Evolutionary conservation across 1,140 invertebrate genomes (phyloP), one percentile per base, ranked within the genome.

Genomic region (Caerostris extrusa): DNA sequence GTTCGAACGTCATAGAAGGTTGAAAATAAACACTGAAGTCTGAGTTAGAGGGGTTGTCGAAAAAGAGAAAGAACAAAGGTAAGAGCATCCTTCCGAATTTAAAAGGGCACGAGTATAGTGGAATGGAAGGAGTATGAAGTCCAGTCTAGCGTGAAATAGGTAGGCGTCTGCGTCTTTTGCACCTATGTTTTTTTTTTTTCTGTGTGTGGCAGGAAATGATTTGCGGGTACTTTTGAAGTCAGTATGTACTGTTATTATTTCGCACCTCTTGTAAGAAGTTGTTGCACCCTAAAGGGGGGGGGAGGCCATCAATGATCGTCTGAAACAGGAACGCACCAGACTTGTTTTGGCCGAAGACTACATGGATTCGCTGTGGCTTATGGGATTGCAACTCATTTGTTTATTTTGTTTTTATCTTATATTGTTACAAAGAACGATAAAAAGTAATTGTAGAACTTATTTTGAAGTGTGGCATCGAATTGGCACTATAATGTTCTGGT

Each of bases 61-160:
- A 19, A 12, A 14, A n/a, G 56, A 57, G 19, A 60, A 34, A 61
- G 85, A 87, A 50, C 71, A 77, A 77, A 64, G 61, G 61, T 14
- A 64, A 60, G 17, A 61, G 34, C 14, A n/a, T n/a, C 12, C 85
- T 87, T 64, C 57, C 34, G 85, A 50, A 87, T 87, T 53, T 19
- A 60, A 87, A 77, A 87, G 85, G 85, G 85, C 85, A 87, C 85
- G 85, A 87, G 85, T 50, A 58, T 58, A 64, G 61, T 58, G 61
- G 64, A 87, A 60, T 60, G 71, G 71, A 57, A 82, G 50, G 58
- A 56, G n/a, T 71, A 91, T 34, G 57, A 17, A 60, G 19, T 17
- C 55, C 83, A 85, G 83, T 69, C 90, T 57, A 55, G 53, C 90
- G 90, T 91, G 90, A 91, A 91, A 91, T 82, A 55, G 90, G 71